These are phyloP conservation scores for Heliconius hermathena DNA, from an alignment of 1,140 invertebrate species.

Conservation along the genomic window DNA sequence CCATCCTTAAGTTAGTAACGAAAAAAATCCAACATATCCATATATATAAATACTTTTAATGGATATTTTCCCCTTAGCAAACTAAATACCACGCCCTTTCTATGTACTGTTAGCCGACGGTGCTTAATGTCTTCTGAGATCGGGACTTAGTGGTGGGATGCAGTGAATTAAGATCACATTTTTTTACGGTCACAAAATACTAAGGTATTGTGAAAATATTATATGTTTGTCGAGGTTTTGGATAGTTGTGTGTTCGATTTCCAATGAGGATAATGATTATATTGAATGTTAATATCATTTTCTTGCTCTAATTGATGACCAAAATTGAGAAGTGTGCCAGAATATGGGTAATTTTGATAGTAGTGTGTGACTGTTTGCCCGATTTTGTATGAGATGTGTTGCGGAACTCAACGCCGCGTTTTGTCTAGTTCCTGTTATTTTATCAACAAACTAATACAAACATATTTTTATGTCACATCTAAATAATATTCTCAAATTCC, in stretches of 20 bases:
- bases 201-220: neutral
- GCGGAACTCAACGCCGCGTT: too few relatives aligned
- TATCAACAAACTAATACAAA: neutral
- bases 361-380: too few relatives aligned
- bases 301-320: too few relatives aligned
- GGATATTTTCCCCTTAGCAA: slow-evolving; percentile 21
- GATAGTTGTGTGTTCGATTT: too few relatives aligned
- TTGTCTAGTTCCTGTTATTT: too few relatives aligned
- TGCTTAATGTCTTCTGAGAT: slow-evolving; percentile 20
- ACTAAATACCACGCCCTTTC: slow-evolving; percentile 34
- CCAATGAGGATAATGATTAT: too few relatives aligned
- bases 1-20: neutral
- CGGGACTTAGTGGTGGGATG: slow-evolving; percentile 14
- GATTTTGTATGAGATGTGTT: too few relatives aligned
- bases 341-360: too few relatives aligned
- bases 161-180: slow-evolving; percentile 11
- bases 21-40: neutral
- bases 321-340: too few relatives aligned
- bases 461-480: neutral
- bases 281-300: too few relatives aligned
- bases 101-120: slow-evolving; percentile 16
- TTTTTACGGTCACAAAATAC: neutral
- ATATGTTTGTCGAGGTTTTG: neutral
- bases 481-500: neutral
- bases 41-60: slow-evolving; percentile 22